Evolutionary conservation across 2,113 vertebrate species (phyloP).

Genomic region (Odocoileus virginianus): DNA sequence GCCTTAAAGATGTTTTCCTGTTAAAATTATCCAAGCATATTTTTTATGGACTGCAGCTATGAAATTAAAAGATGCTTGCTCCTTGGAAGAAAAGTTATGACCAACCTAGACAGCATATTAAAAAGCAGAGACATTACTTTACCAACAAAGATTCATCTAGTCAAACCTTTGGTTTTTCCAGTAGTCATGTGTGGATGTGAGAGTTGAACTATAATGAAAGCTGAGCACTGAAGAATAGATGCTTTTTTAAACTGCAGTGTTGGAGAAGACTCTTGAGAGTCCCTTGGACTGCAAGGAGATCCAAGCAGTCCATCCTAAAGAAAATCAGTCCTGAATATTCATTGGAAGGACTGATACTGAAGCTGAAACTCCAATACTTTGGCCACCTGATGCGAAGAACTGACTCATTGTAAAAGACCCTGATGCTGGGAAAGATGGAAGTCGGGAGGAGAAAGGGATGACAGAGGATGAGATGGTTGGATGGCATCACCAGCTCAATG

Average conservation of each 20-base stretch:
- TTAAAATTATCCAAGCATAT: slow-evolving; percentile 34
- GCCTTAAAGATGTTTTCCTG: background rate
- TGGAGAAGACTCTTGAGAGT: background rate
- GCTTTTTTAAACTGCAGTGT: background rate
- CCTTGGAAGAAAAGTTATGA: background rate
- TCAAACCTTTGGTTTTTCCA: background rate
- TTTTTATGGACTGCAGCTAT: background rate
- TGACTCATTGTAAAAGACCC: background rate
- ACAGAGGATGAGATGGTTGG: background rate
- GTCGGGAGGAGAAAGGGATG: background rate
- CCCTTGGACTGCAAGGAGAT: background rate
- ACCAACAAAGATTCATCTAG: background rate
- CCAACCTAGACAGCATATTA: background rate
- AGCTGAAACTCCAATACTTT: background rate
- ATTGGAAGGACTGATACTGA: background rate
- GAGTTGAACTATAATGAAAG: background rate
- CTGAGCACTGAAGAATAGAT: background rate
- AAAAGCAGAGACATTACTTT: background rate
- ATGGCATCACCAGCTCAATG: background rate
- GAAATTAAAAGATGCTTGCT: background rate
- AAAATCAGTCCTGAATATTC: background rate
- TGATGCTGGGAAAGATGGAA: background rate
- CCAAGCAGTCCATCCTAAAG: background rate
- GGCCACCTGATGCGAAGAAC: background rate
- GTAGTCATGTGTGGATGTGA: background rate